Evolutionary conservation across 2,113 vertebrate genomes (phyloP).

Genomic region (Heterochromis multidens): DNA sequence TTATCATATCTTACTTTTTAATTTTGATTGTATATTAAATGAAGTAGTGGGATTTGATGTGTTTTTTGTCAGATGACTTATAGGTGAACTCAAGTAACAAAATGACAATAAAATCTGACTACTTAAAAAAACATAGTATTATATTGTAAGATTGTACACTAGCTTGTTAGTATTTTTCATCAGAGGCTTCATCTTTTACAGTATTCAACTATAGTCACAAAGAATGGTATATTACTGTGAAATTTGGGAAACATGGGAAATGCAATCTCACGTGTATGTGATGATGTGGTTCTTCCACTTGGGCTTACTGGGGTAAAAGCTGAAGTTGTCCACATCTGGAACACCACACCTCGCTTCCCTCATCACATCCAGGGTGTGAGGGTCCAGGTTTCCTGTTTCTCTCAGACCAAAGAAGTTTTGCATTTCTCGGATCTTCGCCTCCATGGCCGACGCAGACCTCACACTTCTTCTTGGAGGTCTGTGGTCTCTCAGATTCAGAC

Average conservation of each 20-base stretch:
- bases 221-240: neutral
- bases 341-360: slow-evolving; percentile 59
- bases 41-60: no score
- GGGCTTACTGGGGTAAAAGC: slow-evolving; percentile 52
- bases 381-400: slow-evolving; percentile 44
- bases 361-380: slow-evolving; percentile 52
- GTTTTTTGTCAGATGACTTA: no score
- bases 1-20: no score
- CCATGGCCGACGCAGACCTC: neutral
- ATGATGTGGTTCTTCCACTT: slow-evolving; percentile 69
- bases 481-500: neutral
- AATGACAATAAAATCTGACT: no score
- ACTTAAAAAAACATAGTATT: no score
- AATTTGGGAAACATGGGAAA: neutral
- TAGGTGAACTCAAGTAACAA: no score
- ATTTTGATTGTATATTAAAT: no score
- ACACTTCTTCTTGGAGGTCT: neutral
- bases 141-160: neutral
- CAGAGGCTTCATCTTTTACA: neutral
- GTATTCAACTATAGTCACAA: neutral
- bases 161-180: neutral
- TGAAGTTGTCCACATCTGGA: slow-evolving; percentile 60
- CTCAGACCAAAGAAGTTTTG: slow-evolving; percentile 66
- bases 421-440: slow-evolving; percentile 62
- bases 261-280: slow-evolving; percentile 65